These are phyloP conservation scores for Coenonympha arcania DNA, from an alignment of 2,888 invertebrate species.

Conservation along the genomic window DNA sequence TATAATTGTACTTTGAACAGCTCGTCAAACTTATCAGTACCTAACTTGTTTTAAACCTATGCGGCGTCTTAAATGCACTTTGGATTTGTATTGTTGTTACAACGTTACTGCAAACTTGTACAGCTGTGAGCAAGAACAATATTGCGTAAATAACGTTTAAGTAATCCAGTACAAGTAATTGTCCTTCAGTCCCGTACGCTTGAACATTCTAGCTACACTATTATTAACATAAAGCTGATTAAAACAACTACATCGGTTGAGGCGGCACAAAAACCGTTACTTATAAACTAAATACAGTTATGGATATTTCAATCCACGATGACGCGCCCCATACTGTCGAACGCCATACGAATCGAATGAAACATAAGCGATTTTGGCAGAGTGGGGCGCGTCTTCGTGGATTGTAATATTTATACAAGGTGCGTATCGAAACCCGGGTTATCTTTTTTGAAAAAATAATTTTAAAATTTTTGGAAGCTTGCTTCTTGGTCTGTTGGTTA, in stretches of 20 bases:
- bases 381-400: too few relatives aligned
- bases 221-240: slow-evolving; percentile 22
- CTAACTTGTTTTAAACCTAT: not conserved
- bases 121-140: not conserved
- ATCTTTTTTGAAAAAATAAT: too few relatives aligned
- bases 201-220: slow-evolving; percentile 23
- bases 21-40: slow-evolving; percentile 15
- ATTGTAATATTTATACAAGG: too few relatives aligned
- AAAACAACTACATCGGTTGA: slow-evolving; percentile 24
- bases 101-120: not conserved
- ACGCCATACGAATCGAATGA: too few relatives aligned
- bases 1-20: slow-evolving; percentile 29
- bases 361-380: too few relatives aligned
- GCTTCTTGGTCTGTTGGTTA: too few relatives aligned
- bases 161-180: not conserved
- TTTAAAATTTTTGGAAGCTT: too few relatives aligned
- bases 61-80: slow-evolving; percentile 6
- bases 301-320: too few relatives aligned
- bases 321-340: too few relatives aligned
- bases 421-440: too few relatives aligned
- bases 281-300: slow-evolving; percentile 25
- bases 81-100: not conserved
- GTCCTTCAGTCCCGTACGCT: slow-evolving; percentile 5
- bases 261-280: slow-evolving; percentile 28
- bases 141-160: not conserved